Base-by-base conservation (phyloP, 53 echinoderm and acorn worm species). In the Zoroaster sp. region DNA sequence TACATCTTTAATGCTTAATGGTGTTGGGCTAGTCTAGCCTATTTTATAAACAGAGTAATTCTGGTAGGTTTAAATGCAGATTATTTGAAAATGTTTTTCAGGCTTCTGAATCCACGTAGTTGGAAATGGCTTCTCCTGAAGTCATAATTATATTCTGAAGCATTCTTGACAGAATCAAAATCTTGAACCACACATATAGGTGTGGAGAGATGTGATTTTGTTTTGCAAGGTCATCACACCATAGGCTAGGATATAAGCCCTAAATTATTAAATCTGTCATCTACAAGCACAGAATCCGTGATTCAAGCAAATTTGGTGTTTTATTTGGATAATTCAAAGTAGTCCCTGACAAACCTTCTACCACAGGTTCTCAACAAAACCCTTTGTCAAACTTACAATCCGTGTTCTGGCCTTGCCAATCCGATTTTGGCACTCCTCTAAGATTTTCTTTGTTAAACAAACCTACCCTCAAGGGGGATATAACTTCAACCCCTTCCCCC, bases 361-460 rank as follows among this genome's bases (percentile, higher is more conserved):
- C 63, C 63, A 25, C 63, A 1, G 63, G 21, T 47, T n/a, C 51
- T 23, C 25, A 39, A 23, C 79, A 21, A 55, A 21, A 79, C 36
- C 21, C 21, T 40, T 74, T 74, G 38, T 37, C 23, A 38, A 40
- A 37, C 23, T 38, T 38, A 40, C 74, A 39, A 74, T 28, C 42
- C 79, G 15, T 32, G 38, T 63, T 79, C 55, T 66, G 44, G 81
- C 80, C 80, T 80, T 80, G 81, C 81, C 81, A 67, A 42, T 40
- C 42, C 40, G 81, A 81, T 81, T 54, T 12, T 36, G 42, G 40
- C 66, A 66, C 66, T 46, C 51, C 47, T 9, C 47, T 30, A 9
- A 71, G 31, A 85, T 39, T 69, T 71, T 46, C 20, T 71, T 85
- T 85, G 69, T 85, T 31, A 46, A 31, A 49, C 13, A 69, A 85